A percentile compares a stretch with the other conserved stretches of the same genome.
These are phyloP conservation scores for Argentina silus DNA, from an alignment of 2,797 vertebrate genomes.

Conservation along the genomic window DNA sequence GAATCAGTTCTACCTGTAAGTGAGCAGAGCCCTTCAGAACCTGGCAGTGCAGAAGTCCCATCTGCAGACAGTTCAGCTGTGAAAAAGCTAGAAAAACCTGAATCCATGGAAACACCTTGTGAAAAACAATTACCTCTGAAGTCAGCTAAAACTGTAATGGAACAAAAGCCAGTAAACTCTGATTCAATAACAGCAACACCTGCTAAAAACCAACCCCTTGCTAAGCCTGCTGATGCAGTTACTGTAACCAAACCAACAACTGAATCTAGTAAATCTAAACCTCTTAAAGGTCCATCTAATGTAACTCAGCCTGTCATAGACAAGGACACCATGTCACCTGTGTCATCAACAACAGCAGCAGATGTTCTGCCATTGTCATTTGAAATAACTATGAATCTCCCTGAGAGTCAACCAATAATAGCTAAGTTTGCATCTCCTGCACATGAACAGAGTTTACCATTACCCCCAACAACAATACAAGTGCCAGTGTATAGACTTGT, in stretches of 20 bases:
- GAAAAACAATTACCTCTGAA: not conserved
- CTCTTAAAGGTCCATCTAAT: conserved; percentile 1
- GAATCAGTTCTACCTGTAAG: not conserved
- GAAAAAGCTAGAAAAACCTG: no score
- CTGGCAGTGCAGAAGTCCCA: not conserved
- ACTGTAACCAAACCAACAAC: conserved; percentile 19
- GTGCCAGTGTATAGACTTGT: conserved; percentile 26
- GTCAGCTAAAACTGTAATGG: not conserved
- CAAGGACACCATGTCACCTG: not conserved
- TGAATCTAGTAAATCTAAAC: conserved; percentile 18
- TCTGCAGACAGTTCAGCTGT: no score
- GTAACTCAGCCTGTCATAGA: conserved; percentile 22
- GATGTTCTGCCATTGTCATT: not conserved
- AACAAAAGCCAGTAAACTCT: not conserved
- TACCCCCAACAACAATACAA: conserved; percentile 17
- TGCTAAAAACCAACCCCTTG: conserved; percentile 8
- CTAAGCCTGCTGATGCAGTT: not conserved
- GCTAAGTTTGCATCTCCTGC: not conserved
- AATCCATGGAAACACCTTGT: not conserved
- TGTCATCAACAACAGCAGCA: conserved; percentile 1
- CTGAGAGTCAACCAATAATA: conserved; percentile 18
- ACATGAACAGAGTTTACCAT: not conserved
- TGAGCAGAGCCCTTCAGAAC: not conserved
- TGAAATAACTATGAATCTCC: not conserved
- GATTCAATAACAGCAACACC: not conserved